These are phyloP conservation scores for Cephalopholis sonnerati DNA, from an alignment of 2,113 vertebrate species.

Conservation along the genomic window DNA sequence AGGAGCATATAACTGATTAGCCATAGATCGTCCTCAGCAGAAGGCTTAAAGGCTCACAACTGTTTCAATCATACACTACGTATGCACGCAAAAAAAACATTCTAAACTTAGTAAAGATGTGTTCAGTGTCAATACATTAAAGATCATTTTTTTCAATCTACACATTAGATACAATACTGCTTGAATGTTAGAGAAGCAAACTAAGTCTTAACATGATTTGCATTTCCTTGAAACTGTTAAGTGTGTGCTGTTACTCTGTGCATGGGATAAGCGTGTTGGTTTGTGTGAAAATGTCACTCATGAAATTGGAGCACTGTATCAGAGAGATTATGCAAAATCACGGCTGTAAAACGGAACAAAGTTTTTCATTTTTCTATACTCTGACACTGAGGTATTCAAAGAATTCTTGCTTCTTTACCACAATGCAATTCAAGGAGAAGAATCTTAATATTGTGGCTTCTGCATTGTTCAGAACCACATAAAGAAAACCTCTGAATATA, in stretches of 20 bases:
- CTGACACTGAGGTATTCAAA: conserved; percentile 27
- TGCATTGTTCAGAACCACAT: conserved; percentile 25
- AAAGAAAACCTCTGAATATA: conserved; percentile 41
- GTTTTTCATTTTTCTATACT: conserved; percentile 15
- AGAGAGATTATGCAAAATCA: conserved; percentile 40
- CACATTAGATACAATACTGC: background rate
- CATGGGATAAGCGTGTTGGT: background rate
- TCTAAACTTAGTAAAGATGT: background rate
- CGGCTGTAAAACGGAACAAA: background rate
- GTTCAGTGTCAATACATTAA: background rate
- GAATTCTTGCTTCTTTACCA: conserved; percentile 15
- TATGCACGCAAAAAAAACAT: background rate
- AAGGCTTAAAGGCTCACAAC: background rate
- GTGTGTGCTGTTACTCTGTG: conserved; percentile 2
- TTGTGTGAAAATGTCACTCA: conserved; percentile 34
- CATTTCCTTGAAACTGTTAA: conserved; percentile 28
- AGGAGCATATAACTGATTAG: conserved; percentile 8
- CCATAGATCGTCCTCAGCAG: background rate
- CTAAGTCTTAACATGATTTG: conserved; percentile 34
- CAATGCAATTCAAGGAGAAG: conserved; percentile 3
- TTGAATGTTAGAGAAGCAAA: conserved; percentile 17
- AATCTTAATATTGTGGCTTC: conserved; percentile 19
- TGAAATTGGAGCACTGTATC: conserved; percentile 48
- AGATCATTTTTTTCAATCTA: background rate
- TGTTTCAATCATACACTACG: conserved; percentile 1